phyloP scores from a whole-genome alignment of 2,113 vertebrate species.

The Eublepharis macularius region DNA sequence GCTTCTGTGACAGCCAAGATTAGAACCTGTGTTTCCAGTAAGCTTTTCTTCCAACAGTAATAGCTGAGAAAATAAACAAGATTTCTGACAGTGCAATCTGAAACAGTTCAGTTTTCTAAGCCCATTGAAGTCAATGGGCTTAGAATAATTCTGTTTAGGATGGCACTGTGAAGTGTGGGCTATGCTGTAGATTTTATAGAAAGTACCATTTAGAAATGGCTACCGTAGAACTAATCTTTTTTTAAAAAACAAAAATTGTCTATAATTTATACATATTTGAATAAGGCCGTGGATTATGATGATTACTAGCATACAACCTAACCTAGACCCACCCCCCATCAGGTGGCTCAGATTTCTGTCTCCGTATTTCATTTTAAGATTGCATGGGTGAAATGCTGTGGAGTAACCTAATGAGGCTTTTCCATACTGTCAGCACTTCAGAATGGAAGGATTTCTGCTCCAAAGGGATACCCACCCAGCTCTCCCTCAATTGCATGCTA shows the following conservation, averaged over 20 bases:
- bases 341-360: rapidly evolving
- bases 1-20: neutral
- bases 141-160: too few relatives aligned
- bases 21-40: neutral
- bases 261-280: neutral
- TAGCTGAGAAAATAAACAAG: too few relatives aligned
- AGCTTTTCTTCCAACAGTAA: too few relatives aligned
- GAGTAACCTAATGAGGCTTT: rapidly evolving
- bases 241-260: neutral
- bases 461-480: rapidly evolving
- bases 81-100: too few relatives aligned
- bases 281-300: neutral
- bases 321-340: rapidly evolving
- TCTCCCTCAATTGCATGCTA: neutral
- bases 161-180: neutral
- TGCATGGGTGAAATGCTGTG: neutral
- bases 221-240: too few relatives aligned
- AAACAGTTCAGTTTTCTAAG: too few relatives aligned
- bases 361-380: rapidly evolving
- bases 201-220: neutral
- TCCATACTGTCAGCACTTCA: neutral
- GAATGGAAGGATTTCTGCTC: neutral
- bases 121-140: too few relatives aligned
- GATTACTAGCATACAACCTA: rapidly evolving
- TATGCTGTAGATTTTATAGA: neutral